phyloP scores from a whole-genome alignment of 2,113 vertebrate species.

The Talpa occidentalis region DNA sequence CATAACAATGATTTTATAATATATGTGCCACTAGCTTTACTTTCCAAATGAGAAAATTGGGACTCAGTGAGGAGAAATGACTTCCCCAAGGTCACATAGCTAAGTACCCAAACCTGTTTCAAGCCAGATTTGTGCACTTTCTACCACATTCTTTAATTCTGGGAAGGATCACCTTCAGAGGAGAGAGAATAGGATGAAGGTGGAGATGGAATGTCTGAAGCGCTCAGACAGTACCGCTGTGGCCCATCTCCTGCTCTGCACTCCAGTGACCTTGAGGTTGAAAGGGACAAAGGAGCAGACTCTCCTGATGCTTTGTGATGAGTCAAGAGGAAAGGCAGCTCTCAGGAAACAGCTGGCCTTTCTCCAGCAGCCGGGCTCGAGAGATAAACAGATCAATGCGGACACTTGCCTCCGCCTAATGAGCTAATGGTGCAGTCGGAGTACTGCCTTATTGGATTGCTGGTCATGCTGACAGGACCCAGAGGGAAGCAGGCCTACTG shows the following conservation, averaged over 20 bases:
- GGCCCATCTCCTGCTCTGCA: constrained; percentile 41
- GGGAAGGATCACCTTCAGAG: not conserved
- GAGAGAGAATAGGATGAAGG: not conserved
- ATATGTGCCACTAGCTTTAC: not conserved
- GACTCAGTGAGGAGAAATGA: constrained; percentile 15
- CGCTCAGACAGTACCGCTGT: constrained; percentile 32
- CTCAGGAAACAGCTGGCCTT: constrained; percentile 80
- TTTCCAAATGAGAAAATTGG: constrained; percentile 4
- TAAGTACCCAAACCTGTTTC: not conserved
- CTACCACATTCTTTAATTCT: constrained; percentile 18
- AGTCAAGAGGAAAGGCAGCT: constrained; percentile 75
- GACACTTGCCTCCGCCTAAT: constrained; percentile 76
- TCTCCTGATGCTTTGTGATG: constrained; percentile 66
- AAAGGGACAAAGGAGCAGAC: constrained; percentile 74
- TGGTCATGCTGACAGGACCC: constrained; percentile 65
- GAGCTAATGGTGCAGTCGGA: constrained; percentile 77
- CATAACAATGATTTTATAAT: not conserved
- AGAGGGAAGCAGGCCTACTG: constrained; percentile 50
- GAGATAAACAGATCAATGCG: constrained; percentile 82
- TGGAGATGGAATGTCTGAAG: not conserved
- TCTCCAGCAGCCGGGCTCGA: constrained; percentile 66
- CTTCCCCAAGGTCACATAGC: constrained; percentile 23
- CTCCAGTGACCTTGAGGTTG: constrained; percentile 73
- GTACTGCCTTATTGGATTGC: constrained; percentile 77
- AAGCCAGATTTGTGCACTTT: not conserved